phyloP scores from a whole-genome alignment of 1,140 invertebrate species.

The Atta texana region DNA sequence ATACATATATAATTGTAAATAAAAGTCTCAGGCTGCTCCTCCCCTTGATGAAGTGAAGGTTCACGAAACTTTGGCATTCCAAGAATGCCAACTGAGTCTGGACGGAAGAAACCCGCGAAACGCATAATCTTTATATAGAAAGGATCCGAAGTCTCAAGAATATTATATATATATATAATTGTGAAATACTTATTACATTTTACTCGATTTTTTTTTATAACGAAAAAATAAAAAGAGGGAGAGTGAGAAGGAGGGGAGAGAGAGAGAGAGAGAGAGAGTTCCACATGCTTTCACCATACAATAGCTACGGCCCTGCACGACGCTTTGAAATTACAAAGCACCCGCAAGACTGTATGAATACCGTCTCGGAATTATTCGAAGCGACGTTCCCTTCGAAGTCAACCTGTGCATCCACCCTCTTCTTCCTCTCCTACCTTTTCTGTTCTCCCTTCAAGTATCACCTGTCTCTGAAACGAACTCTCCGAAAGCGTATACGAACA shows the following conservation, averaged over 20 bases:
- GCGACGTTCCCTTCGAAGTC: conserved; percentile 50
- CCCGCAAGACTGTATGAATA: conserved; percentile 45
- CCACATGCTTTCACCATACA: not conserved
- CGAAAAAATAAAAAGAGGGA: not conserved
- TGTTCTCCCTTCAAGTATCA: conserved; percentile 24
- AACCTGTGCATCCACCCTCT: conserved; percentile 27
- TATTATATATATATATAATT: not conserved
- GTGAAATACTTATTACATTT: not conserved
- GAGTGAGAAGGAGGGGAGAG: no score
- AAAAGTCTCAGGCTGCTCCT: no score
- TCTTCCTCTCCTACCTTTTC: no score
- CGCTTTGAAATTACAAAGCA: conserved; percentile 54
- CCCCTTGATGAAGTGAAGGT: no score
- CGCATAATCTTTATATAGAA: no score
- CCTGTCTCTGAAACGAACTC: conserved; percentile 47
- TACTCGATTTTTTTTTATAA: not conserved
- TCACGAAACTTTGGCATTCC: no score
- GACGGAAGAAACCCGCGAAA: no score
- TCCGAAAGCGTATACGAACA: conserved; percentile 6
- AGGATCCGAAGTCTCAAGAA: no score
- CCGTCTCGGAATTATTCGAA: conserved; percentile 51
- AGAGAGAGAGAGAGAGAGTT: not conserved
- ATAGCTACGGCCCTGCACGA: conserved; percentile 25
- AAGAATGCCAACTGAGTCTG: no score
- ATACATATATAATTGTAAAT: not conserved